Evolutionary conservation across 2,797 vertebrate species (phyloP), one percentile per base, ranked within the genome.

Genomic region (Tolypeutes matacus): DNA sequence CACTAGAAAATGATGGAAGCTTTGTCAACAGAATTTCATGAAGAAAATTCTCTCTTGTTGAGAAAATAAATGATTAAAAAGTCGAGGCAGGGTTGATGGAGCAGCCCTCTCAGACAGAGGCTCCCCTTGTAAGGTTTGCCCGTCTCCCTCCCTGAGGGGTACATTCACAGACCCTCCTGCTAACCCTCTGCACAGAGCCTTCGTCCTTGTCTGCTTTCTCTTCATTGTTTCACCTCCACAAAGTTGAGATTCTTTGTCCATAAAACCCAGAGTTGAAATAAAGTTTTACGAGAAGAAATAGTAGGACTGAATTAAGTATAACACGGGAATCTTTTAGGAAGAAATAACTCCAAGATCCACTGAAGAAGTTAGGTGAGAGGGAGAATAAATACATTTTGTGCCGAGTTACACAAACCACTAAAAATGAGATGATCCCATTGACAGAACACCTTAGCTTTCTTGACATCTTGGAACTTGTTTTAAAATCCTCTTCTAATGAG

Each of bases 31-130:
- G 70, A 93, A 46, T 76, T 95, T 95, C 89, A 21, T 0, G 0
- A 93, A 97, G 76, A 93, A 89, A 91, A 51, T 17, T 0, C 0
- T 97, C 87, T 91, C 20, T 3, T 89, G 46, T 76, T 75, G n/a
- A 83, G 39, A 51, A 92, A 96, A 80, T 67, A 89, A 95, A 3
- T 96, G 94, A 98, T 96, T 36, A 80, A 94, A 96, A 95, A 93
- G 76, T 11, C 0, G 49, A 60, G 73, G 46, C 0, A 0, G 34
- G 56, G 42, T 73, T 83, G 62, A 36, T 60, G 77, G 31, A 42
- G 91, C 82, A 82, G 89, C 15, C 25, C 58, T 81, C 78, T 93
- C 62, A 39, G 84, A 70, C 87, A 69, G 93, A 91, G 77, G 77
- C 58, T 92, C 46, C 7, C 6, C 12, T 51, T 1, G 2, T 72